Evolutionary conservation across 2,797 vertebrate genomes (phyloP), one percentile per base, ranked within the genome.

Genomic region (Oreonectes daqikongensis): DNA sequence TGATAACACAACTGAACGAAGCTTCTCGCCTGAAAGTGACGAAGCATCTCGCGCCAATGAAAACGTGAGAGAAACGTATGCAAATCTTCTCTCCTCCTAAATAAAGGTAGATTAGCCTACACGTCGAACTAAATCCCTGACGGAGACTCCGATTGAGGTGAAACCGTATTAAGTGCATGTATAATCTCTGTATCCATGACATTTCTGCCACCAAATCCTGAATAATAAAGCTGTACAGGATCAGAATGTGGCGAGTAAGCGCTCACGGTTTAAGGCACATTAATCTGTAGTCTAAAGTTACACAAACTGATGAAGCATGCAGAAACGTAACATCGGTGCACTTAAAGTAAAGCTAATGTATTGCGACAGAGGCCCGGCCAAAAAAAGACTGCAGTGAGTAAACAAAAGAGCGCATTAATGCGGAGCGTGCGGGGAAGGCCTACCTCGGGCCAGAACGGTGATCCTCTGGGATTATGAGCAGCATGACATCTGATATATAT

Each of bases 61-160:
- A 59, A 35, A 67, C 18, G 40, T 11, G 52, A 72, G 83, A 79
- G 67, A 84, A 85, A 82, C 77, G 61, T 83, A 79, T 82, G 83
- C 82, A 88, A 91, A 91, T 89, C 84, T 84, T 81, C 83, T 69
- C 79, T 79, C 65, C 46, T 85, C 65, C 46, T 85, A 65, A 91
- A 89, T 88, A 87, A 89, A 88, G 85, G 75, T 89, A 87, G 89
- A 89, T 89, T 83, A n/a, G n/a, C n/a, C n/a, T n/a, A 81, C 73
- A 86, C 79, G 71, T 81, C 72, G 65, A 86, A 85, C 81, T 80
- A 68, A 79, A 87, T 84, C 78, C 85, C 84, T 67, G 78, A 61
- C 80, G 84, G 77, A 82, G 82, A 75, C 76, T 87, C 52, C 9
- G 52, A 53, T 24, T 68, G 64, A 67, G 64, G 53, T 68, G 67